These are phyloP conservation scores for Morpho helenor DNA, from an alignment of 2,888 invertebrate species.

Conservation along the genomic window DNA sequence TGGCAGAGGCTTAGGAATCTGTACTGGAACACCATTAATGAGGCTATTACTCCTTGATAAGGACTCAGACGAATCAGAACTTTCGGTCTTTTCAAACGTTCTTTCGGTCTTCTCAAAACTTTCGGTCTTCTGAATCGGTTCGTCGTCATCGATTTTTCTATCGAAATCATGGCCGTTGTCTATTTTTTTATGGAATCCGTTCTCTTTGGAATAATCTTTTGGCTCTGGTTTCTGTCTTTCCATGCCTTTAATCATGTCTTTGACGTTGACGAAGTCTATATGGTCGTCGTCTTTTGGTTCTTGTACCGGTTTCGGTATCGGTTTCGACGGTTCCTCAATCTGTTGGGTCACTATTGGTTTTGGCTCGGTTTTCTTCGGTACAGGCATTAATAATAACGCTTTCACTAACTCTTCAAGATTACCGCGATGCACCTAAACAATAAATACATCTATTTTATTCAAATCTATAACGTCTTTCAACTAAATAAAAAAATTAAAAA, in stretches of 20 bases:
- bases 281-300: constrained; percentile 63
- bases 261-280: constrained; percentile 78
- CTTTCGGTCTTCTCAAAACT: constrained; percentile 28
- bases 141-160: constrained; percentile 37
- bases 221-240: constrained; percentile 67
- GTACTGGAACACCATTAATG: constrained; percentile 67
- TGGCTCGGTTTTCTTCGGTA: constrained; percentile 54
- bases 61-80: constrained; percentile 55
- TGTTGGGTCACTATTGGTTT: constrained; percentile 49
- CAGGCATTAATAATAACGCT: constrained; percentile 63
- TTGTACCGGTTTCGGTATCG: constrained; percentile 36
- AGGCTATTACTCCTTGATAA: constrained; percentile 63
- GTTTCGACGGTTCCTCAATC: constrained; percentile 46
- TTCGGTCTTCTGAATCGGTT: constrained; percentile 32
- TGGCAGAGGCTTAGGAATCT: constrained; percentile 89
- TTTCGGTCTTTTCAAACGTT: constrained; percentile 50
- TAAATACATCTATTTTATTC: not conserved
- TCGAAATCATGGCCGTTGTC: constrained; percentile 55
- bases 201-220: constrained; percentile 47
- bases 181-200: constrained; percentile 60
- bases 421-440: constrained; percentile 79
- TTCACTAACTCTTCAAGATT: constrained; percentile 71
- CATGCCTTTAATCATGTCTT: constrained; percentile 81
- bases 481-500: constrained; percentile 12
- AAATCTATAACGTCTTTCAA: not conserved